Evolutionary conservation across 2,888 invertebrate species (phyloP).

Genomic region (Molorchus minor): DNA sequence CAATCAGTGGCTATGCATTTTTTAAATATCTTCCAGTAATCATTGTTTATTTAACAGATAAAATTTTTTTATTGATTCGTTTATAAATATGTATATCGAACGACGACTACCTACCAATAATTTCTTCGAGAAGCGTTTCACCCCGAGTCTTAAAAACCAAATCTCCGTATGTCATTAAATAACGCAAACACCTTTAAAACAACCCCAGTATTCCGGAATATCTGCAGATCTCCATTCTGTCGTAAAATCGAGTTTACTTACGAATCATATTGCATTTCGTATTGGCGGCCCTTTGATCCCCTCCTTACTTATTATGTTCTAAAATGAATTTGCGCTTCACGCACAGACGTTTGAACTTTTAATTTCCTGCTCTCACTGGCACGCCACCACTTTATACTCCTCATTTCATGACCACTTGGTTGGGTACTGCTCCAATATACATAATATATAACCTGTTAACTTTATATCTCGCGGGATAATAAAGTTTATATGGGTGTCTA

Average conservation of each 20-base stretch:
- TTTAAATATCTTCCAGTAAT: too few relatives aligned
- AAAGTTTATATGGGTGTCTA: background rate
- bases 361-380: slow-evolving; percentile 56
- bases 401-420: slow-evolving; percentile 30
- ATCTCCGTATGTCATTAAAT: too few relatives aligned
- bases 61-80: too few relatives aligned
- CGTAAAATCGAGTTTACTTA: slow-evolving; percentile 33
- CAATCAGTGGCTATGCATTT: background rate
- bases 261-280: slow-evolving; percentile 28
- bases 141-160: too few relatives aligned
- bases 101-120: too few relatives aligned
- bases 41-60: too few relatives aligned
- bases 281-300: slow-evolving; percentile 46
- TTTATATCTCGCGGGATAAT: background rate
- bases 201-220: background rate
- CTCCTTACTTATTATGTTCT: slow-evolving; percentile 37
- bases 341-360: slow-evolving; percentile 55
- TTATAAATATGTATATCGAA: too few relatives aligned
- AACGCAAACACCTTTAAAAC: slow-evolving; percentile 4
- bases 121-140: too few relatives aligned
- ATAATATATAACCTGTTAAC: slow-evolving; percentile 16
- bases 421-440: slow-evolving; percentile 34
- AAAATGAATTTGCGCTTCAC: slow-evolving; percentile 49
- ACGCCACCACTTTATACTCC: slow-evolving; percentile 22
- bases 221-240: slow-evolving; percentile 12